Conservation (phyloP, 2,888 invertebrate species). For the Caenorhabditis zanzibari region DNA sequence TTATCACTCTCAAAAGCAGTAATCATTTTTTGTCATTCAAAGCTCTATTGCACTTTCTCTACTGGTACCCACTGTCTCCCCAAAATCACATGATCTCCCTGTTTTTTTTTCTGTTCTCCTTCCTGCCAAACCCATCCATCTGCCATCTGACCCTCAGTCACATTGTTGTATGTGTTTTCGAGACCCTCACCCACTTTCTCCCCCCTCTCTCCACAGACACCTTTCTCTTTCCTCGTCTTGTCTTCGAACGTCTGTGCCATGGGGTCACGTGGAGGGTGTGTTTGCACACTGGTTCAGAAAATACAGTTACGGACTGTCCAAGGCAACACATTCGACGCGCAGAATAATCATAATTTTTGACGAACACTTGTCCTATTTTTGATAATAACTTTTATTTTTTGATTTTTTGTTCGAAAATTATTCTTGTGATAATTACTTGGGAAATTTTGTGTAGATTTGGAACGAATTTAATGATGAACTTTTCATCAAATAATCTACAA, state of each 20-base stretch:
- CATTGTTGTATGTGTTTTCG: conserved; percentile 7
- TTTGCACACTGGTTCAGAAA: conserved; percentile 7
- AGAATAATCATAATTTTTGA: conserved; percentile 2
- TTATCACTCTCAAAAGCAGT: too few species aligned
- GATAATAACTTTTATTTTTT: background rate
- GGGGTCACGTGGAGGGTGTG: conserved; percentile 22
- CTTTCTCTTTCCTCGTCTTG: conserved; percentile 27
- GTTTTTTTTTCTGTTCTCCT: too few species aligned
- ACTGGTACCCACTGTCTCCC: too few species aligned
- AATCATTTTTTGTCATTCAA: too few species aligned
- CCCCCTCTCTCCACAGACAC: conserved; percentile 5
- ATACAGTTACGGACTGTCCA: conserved; percentile 11
- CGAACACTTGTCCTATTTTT: background rate
- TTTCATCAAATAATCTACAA: too few species aligned
- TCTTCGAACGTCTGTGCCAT: background rate
- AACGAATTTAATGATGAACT: too few species aligned
- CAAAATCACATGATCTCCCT: too few species aligned
- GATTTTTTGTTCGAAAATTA: too few species aligned
- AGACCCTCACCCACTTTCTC: background rate
- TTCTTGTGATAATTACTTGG: background rate
- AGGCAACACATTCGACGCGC: conserved; percentile 50
- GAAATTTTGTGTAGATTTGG: too few species aligned
- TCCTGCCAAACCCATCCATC: conserved; percentile 6
- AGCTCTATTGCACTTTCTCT: too few species aligned
- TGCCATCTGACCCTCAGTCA: background rate